These are phyloP conservation scores for Leistus spinibarbis DNA, from an alignment of 2,888 invertebrate species.

Conservation along the genomic window DNA sequence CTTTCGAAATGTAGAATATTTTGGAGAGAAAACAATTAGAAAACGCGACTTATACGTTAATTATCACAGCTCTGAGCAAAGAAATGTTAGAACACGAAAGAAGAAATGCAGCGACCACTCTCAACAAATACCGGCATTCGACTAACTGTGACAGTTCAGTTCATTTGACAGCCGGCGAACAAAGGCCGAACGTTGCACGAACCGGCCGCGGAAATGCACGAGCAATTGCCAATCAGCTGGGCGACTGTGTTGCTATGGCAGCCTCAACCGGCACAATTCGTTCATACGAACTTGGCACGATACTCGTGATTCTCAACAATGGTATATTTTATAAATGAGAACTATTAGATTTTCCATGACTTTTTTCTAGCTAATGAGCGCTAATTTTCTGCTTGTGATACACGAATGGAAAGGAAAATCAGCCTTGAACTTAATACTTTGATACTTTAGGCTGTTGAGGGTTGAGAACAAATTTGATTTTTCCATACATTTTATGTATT, in stretches of 20 bases:
- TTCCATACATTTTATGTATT: too few species aligned
- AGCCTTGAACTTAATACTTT: conserved; percentile 26
- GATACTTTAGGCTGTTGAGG: too few species aligned
- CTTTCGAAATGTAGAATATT: neutral
- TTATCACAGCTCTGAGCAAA: neutral
- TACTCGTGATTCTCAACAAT: conserved; percentile 8
- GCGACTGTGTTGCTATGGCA: conserved; percentile 40
- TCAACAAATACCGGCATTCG: conserved; percentile 22
- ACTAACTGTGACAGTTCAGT: conserved; percentile 20
- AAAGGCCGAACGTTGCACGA: conserved; percentile 42
- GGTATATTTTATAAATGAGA: conserved; percentile 13
- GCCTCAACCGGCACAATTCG: conserved; percentile 14
- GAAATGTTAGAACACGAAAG: neutral
- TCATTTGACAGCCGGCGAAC: conserved; percentile 45
- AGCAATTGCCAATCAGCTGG: conserved; percentile 50
- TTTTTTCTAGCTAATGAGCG: conserved; percentile 16
- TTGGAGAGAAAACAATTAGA: neutral
- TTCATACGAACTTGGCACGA: conserved; percentile 16
- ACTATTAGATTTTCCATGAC: conserved; percentile 26
- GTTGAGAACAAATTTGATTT: too few species aligned
- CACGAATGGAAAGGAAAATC: conserved; percentile 1
- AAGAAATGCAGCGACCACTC: conserved; percentile 1
- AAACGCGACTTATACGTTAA: neutral
- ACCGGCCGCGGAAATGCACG: conserved; percentile 43
- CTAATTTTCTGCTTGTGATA: conserved; percentile 19